Evolutionary conservation across 2,113 vertebrate genomes (phyloP).

Genomic region (Urocitellus parryii): DNA sequence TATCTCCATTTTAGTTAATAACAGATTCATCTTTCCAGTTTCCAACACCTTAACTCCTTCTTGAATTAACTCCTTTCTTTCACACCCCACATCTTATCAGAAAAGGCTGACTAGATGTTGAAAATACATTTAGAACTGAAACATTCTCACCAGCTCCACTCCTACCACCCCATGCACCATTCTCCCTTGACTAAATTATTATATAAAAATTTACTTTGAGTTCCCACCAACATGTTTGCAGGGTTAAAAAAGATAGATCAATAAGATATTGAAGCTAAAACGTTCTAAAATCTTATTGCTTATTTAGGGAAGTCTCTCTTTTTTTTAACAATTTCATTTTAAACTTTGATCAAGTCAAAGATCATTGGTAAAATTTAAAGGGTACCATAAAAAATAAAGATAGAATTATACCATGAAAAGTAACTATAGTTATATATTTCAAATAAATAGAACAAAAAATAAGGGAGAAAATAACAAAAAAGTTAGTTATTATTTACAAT

Average conservation of each 20-base stretch:
- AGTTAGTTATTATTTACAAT: background rate
- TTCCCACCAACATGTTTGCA: background rate
- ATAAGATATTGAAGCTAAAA: background rate
- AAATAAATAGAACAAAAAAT: background rate
- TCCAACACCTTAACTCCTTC: background rate
- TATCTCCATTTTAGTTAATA: background rate
- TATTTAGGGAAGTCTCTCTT: background rate
- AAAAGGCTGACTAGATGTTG: background rate
- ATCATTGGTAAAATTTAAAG: background rate
- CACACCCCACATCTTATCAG: background rate
- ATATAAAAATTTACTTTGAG: background rate
- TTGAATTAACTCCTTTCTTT: background rate
- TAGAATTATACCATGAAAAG: background rate
- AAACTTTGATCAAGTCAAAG: background rate
- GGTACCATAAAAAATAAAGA: background rate
- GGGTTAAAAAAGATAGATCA: background rate
- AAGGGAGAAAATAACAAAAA: background rate
- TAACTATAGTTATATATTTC: background rate
- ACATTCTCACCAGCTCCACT: background rate
- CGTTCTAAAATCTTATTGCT: background rate
- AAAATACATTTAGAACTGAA: background rate
- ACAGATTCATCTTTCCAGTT: background rate
- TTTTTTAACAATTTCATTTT: background rate
- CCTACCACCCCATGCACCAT: background rate
- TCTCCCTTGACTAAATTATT: background rate